These are phyloP conservation scores for Chiroxiphia lanceolata DNA, from an alignment of 2,797 vertebrate species.

Conservation along the genomic window DNA sequence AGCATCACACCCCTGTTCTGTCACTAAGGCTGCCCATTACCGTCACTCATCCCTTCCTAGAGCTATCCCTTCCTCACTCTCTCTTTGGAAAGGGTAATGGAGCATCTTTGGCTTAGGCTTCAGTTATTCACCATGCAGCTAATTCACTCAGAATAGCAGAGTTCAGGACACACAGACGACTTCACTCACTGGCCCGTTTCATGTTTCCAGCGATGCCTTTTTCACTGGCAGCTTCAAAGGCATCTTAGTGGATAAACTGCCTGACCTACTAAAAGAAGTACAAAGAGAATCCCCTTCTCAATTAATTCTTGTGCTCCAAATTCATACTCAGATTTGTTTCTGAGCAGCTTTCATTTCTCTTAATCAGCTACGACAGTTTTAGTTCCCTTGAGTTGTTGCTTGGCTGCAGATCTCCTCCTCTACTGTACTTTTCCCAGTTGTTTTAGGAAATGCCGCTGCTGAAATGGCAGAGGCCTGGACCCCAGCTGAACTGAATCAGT, in stretches of 20 bases:
- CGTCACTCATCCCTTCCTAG: not conserved
- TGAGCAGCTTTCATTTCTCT: conserved; percentile 63
- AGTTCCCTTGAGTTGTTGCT: conserved; percentile 46
- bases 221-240: conserved; percentile 61
- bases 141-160: not conserved
- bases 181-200: not conserved
- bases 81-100: not conserved
- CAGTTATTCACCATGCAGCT: not conserved
- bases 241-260: conserved; percentile 61
- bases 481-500: not conserved
- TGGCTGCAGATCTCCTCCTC: conserved; percentile 25
- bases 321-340: conserved; percentile 59
- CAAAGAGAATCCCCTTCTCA: conserved; percentile 67
- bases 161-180: conserved; percentile 4
- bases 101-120: not conserved
- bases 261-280: conserved; percentile 66
- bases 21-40: not conserved
- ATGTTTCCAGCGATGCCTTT: conserved; percentile 25
- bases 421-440: not conserved
- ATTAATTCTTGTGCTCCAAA: conserved; percentile 61
- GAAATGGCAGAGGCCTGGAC: not conserved
- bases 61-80: not conserved
- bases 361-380: conserved; percentile 65
- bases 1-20: fast-evolving
- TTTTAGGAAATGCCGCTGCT: not conserved